Conservation (phyloP, 2,888 invertebrate species). For the Eupithecia dodoneata region DNA sequence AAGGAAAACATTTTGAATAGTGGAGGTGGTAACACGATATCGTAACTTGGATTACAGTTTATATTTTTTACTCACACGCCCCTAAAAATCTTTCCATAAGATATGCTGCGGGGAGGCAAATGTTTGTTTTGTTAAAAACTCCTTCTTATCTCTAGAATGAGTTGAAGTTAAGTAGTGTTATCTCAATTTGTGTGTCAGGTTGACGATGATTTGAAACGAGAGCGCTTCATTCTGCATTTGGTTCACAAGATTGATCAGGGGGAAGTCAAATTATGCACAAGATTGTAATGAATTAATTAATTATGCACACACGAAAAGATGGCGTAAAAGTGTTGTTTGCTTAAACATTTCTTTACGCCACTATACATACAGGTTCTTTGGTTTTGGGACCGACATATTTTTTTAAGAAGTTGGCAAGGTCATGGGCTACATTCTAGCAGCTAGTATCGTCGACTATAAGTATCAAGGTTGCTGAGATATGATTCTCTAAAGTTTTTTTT, state of each 20-base stretch:
- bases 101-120: background rate
- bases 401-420: too few relatives aligned
- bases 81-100: constrained; percentile 12
- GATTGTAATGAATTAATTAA: too few relatives aligned
- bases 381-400: too few relatives aligned
- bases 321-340: background rate
- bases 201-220: constrained; percentile 50
- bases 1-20: constrained; percentile 31
- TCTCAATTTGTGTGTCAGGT: constrained; percentile 44
- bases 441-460: too few relatives aligned
- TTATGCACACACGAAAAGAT: background rate
- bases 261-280: background rate
- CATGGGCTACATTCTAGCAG: too few relatives aligned
- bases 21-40: constrained; percentile 28
- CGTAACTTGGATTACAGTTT: constrained; percentile 16
- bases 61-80: constrained; percentile 30
- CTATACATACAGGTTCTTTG: background rate
- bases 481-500: too few relatives aligned
- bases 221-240: constrained; percentile 42
- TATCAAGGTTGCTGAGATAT: too few relatives aligned
- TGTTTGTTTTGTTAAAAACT: constrained; percentile 22
- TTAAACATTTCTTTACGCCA: background rate
- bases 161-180: constrained; percentile 35
- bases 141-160: constrained; percentile 40
- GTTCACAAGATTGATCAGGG: constrained; percentile 27